Percentiles rank a stretch among this genome's conserved stretches.
phyloP scores from a whole-genome alignment of 2,888 invertebrate species.

The Dynastes tityus region DNA sequence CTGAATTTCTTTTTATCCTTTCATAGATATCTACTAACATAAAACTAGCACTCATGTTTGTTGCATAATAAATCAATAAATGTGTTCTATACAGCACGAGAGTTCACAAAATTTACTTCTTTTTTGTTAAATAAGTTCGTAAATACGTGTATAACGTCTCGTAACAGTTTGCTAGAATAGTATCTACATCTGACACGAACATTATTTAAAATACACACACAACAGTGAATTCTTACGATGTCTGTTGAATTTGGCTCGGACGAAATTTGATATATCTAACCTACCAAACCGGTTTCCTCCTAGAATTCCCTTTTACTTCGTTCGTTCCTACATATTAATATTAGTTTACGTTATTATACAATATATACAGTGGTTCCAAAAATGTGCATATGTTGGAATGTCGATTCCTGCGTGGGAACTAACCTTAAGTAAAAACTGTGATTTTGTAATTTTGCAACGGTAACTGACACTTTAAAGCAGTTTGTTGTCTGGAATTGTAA shows the following conservation, averaged over 20 bases:
- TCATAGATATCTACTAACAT: too few relatives aligned
- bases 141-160: conserved; percentile 11
- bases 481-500: conserved; percentile 1
- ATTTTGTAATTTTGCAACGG: conserved; percentile 38
- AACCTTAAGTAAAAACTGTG: not conserved
- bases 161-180: conserved; percentile 17
- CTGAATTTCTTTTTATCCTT: too few relatives aligned
- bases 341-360: conserved; percentile 14
- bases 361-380: not conserved
- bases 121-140: conserved; percentile 8
- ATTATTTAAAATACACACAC: conserved; percentile 32
- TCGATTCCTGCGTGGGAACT: conserved; percentile 31
- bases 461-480: conserved; percentile 1
- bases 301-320: conserved; percentile 37
- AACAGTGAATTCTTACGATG: conserved; percentile 40
- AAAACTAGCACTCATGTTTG: too few relatives aligned
- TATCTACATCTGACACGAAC: conserved; percentile 21
- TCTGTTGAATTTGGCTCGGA: conserved; percentile 45
- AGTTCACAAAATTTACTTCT: not conserved
- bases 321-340: conserved; percentile 33
- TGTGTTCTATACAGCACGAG: too few relatives aligned
- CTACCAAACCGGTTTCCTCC: conserved; percentile 40
- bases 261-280: conserved; percentile 46
- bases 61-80: too few relatives aligned
- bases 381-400: conserved; percentile 16